Base-by-base conservation (phyloP, 2,113 vertebrate species). In the Rissa tridactyla region DNA sequence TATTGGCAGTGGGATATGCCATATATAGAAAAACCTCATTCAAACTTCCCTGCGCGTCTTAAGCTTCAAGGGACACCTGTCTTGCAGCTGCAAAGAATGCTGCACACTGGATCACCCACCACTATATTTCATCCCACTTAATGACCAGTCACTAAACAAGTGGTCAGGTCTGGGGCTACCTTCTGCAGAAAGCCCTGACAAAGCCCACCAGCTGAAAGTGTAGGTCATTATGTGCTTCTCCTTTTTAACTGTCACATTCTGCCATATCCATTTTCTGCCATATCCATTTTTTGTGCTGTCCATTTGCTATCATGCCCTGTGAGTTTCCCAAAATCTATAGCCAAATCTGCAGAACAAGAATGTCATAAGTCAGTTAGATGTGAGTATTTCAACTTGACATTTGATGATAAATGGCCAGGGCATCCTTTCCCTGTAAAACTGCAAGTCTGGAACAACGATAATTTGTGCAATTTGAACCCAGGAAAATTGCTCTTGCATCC, bases 41-140 rank as follows among this genome's bases (percentile, higher is more conserved):
- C 65, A 81, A 44, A 78, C 5, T 77, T 40, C 8, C 13, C 6
- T 52, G 10, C 44, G 18, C 11, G 40, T 36, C 15, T 81, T 78
- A 47, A 95, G 40, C n/a, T 64, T 75, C 47, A 52, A 76, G 44
- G n/a, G 21, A 81, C 20, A 44, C 17, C 40, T 49, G 7, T 54
- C 64, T 58, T 73, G 30, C 23, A 70, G 23, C 46, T 42, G 8
- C 30, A 73, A 78, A 57, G 15, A 77, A 60, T 40, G 60, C 13
- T 42, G 42, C 34, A n/a, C 17, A 3, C 18, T 20, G 4, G 14
- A 62, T 44, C 0, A 0, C 34, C 52, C 29, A 36, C 22, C 0
- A 0, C 9, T 81, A 25, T 15, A 51, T 78, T 91, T 87, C 34
- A 86, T 73, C 9, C 36, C 29, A 38, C 4, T 51, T 84, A 70